phyloP scores from a whole-genome alignment of 2,888 invertebrate species.

The Strigamia maritima region DNA sequence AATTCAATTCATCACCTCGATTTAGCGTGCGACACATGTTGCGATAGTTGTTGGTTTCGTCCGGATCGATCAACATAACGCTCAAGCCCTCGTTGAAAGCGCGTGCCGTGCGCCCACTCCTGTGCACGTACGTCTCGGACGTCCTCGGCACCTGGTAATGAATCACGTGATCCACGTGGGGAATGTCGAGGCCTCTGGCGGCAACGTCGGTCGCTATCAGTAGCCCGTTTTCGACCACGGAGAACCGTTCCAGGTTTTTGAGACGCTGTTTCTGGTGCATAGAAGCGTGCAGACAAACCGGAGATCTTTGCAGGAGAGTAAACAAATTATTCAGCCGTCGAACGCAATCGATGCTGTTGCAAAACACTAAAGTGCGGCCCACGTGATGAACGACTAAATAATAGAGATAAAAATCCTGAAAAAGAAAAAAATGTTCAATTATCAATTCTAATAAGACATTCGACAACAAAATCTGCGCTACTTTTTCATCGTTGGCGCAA shows the following conservation, averaged over 20 bases:
- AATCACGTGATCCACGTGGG: conserved; percentile 86
- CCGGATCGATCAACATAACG: conserved; percentile 83
- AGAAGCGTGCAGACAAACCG: conserved; percentile 66
- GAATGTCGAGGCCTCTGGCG: conserved; percentile 93
- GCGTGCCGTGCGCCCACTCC: conserved; percentile 94
- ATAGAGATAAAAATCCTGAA: conserved; percentile 76
- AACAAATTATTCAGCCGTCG: conserved; percentile 63
- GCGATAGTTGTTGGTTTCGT: conserved; percentile 73
- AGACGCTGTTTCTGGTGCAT: conserved; percentile 93
- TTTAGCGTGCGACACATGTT: conserved; percentile 80
- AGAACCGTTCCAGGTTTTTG: conserved; percentile 82
- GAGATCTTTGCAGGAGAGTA: conserved; percentile 64
- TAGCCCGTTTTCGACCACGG: conserved; percentile 66
- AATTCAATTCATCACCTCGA: too few relatives aligned
- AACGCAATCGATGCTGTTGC: conserved; percentile 79
- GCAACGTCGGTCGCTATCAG: conserved; percentile 94
- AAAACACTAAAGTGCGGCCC: conserved; percentile 59
- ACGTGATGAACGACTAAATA: conserved; percentile 79
- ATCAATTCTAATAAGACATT: too few relatives aligned
- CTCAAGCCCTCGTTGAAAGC: conserved; percentile 85
- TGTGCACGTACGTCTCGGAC: conserved; percentile 92
- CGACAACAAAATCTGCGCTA: too few relatives aligned
- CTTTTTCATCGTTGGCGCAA: conserved; percentile 53
- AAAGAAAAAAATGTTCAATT: too few relatives aligned
- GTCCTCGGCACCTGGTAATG: conserved; percentile 96